These are phyloP conservation scores for Oreochromis mossambicus DNA, from an alignment of 2,797 vertebrate genomes.

Conservation along the genomic window DNA sequence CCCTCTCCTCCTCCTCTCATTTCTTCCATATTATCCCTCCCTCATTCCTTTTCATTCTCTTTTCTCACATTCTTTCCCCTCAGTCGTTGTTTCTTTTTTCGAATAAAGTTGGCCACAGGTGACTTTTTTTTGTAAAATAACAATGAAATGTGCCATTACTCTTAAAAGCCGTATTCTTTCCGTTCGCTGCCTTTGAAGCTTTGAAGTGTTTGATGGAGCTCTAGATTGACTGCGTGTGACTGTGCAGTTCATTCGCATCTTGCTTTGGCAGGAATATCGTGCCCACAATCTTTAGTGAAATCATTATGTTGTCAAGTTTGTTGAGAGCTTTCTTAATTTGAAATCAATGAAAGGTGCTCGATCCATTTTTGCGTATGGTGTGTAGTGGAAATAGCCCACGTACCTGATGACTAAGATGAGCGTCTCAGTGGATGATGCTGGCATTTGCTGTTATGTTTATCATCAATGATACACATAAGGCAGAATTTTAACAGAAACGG, in stretches of 20 bases:
- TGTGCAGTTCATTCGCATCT: not conserved
- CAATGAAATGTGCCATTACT: not conserved
- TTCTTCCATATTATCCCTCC: constrained; percentile 43
- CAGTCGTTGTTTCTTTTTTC: not conserved
- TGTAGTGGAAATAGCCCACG: not conserved
- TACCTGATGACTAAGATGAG: not conserved
- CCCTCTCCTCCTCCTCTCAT: constrained; percentile 10
- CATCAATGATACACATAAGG: not conserved
- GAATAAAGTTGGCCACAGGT: constrained; percentile 18
- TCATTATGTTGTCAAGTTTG: constrained; percentile 31
- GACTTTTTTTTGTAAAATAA: not conserved
- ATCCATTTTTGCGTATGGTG: not conserved
- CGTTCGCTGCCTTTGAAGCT: not conserved
- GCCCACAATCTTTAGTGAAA: not conserved
- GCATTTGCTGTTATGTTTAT: not conserved
- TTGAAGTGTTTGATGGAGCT: not conserved
- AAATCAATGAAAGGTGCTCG: constrained; percentile 20
- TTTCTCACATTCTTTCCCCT: not conserved
- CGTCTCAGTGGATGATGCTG: not conserved
- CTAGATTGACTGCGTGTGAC: not conserved
- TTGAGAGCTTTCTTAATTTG: not conserved
- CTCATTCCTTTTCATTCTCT: constrained; percentile 4
- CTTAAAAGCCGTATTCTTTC: not conserved
- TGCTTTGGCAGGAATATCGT: not conserved
- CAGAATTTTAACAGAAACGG: not conserved